phyloP scores from a whole-genome alignment of 2,113 vertebrate species.

The Columba janthina region DNA sequence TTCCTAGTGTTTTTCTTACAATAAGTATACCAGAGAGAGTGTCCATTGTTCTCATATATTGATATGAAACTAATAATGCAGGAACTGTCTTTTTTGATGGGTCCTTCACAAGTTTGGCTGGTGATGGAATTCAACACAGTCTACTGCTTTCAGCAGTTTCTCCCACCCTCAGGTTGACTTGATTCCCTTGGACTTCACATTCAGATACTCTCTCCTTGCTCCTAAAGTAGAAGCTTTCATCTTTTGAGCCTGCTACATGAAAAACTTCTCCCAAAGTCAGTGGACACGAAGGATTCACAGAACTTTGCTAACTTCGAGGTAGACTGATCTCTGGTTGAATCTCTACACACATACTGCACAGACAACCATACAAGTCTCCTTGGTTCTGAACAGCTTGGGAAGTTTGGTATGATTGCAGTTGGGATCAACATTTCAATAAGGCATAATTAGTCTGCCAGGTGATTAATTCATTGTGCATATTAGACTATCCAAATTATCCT shows the following conservation, averaged over 20 bases:
- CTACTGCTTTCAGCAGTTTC: background rate
- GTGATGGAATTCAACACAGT: background rate
- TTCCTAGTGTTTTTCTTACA: background rate
- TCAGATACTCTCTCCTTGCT: background rate
- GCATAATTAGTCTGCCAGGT: conserved; percentile 7
- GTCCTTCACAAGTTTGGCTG: background rate
- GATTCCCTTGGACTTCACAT: background rate
- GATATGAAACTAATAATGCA: background rate
- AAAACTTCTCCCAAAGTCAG: background rate
- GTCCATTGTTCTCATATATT: background rate
- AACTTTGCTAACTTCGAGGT: background rate
- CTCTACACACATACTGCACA: rapidly evolving
- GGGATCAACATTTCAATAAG: conserved; percentile 22
- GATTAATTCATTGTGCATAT: conserved; percentile 38
- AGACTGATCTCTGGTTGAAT: background rate
- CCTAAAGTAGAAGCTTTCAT: background rate
- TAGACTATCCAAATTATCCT: conserved; percentile 10
- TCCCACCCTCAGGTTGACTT: background rate
- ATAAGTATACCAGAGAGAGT: background rate
- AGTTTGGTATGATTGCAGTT: background rate
- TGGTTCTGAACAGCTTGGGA: background rate
- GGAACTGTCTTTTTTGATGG: background rate
- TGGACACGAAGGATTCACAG: background rate
- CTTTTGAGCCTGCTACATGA: background rate
- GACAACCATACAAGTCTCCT: background rate